phyloP scores from a whole-genome alignment of 2,797 vertebrate genomes.

The Otus scops region DNA sequence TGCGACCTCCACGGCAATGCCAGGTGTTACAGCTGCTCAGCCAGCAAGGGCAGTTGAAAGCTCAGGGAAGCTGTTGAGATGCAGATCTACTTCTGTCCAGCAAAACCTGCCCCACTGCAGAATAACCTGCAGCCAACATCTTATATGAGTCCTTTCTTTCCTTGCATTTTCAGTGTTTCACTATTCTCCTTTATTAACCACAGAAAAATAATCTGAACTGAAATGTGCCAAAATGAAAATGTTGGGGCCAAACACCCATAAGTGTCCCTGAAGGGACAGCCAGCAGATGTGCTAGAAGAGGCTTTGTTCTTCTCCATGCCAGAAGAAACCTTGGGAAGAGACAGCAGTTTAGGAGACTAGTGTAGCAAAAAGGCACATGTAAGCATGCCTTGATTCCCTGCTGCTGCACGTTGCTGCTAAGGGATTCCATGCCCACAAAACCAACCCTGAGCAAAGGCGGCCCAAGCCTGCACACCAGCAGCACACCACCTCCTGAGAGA shows the following conservation, averaged over 20 bases:
- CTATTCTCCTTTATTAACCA: not conserved
- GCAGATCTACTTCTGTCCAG: not conserved
- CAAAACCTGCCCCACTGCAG: not conserved
- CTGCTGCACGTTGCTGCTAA: not conserved
- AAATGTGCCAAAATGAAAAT: not conserved
- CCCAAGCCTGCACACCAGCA: not conserved
- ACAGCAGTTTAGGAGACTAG: not conserved
- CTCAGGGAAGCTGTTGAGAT: not conserved
- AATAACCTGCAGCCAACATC: not conserved
- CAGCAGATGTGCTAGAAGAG: not conserved
- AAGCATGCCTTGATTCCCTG: not conserved
- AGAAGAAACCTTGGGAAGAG: not conserved
- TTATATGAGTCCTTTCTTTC: not conserved
- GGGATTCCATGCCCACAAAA: not conserved
- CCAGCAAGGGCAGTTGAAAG: not conserved
- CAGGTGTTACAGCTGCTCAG: fast-evolving
- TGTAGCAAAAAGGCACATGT: not conserved
- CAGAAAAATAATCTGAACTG: not conserved
- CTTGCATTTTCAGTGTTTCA: not conserved
- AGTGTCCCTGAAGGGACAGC: not conserved
- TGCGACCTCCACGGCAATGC: not conserved
- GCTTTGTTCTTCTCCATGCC: not conserved
- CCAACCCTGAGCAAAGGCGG: not conserved
- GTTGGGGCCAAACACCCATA: not conserved
- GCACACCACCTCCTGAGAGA: no score